These are phyloP conservation scores for Eupsittula cactorum DNA, from an alignment of 2,113 vertebrate genomes.

Conservation along the genomic window DNA sequence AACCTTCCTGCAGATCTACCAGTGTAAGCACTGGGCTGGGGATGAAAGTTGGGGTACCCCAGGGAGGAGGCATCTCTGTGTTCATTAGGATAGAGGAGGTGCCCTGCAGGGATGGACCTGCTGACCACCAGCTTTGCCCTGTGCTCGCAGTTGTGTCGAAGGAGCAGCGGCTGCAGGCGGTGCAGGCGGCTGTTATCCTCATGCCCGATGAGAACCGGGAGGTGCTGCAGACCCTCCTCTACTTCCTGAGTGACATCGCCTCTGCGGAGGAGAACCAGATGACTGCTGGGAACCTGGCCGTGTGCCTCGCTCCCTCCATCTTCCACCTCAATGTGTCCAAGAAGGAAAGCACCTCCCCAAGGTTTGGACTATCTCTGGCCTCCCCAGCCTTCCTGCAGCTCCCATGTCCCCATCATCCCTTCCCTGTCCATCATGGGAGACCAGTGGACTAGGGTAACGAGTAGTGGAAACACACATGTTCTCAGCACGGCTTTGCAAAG, in stretches of 20 bases:
- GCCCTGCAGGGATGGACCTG: rapidly evolving
- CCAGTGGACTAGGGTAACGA: rapidly evolving
- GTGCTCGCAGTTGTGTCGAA: slow-evolving; percentile 77
- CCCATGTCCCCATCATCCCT: rapidly evolving
- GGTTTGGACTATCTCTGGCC: slow-evolving; percentile 56
- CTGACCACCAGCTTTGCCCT: not conserved
- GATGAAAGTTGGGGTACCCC: rapidly evolving
- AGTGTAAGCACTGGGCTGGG: slow-evolving; percentile 72
- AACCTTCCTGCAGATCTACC: slow-evolving; percentile 88
- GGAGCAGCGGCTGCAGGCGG: slow-evolving; percentile 82
- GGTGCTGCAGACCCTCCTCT: slow-evolving; percentile 87
- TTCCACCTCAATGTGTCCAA: slow-evolving; percentile 88
- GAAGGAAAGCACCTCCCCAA: slow-evolving; percentile 81
- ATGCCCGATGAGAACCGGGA: slow-evolving; percentile 88
- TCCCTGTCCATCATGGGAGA: not conserved
- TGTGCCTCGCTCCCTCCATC: slow-evolving; percentile 87
- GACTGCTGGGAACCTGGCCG: slow-evolving; percentile 85
- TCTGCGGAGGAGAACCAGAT: slow-evolving; percentile 86
- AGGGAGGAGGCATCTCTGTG: not conserved
- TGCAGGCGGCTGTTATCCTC: slow-evolving; percentile 81
- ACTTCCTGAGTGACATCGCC: slow-evolving; percentile 88
- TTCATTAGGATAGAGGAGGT: rapidly evolving
- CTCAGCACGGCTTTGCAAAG: not conserved
- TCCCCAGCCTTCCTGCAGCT: not conserved
- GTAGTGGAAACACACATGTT: rapidly evolving